Conservation (phyloP, 2,797 vertebrate species). For the Morelia viridis region DNA sequence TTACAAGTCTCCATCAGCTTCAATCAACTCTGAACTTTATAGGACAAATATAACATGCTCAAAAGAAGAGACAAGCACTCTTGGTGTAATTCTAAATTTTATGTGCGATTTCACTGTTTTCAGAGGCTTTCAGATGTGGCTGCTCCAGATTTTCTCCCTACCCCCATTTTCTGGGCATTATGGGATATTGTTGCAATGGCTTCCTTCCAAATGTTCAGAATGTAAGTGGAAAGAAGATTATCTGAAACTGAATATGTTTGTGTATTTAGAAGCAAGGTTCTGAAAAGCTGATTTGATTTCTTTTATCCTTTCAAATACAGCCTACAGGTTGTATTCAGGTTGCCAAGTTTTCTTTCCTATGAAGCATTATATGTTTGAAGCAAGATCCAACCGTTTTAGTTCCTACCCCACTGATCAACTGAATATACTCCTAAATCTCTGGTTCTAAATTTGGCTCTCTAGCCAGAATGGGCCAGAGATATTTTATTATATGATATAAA, state of each 20-base stretch:
- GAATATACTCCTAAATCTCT: not conserved
- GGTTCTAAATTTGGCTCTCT: not conserved
- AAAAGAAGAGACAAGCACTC: not conserved
- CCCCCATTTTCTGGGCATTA: not conserved
- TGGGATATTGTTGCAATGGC: conserved; percentile 2
- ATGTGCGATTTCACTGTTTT: not conserved
- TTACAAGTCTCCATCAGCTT: not conserved
- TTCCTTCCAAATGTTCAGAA: not conserved
- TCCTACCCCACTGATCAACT: not conserved
- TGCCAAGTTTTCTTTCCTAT: not conserved
- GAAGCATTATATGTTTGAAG: not conserved
- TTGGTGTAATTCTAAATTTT: not conserved
- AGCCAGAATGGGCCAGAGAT: not conserved
- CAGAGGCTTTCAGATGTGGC: not conserved
- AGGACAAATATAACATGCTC: not conserved
- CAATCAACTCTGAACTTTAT: conserved; percentile 1
- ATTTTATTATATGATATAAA: not conserved
- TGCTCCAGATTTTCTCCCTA: not conserved
- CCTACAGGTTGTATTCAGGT: not conserved
- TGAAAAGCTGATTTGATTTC: not conserved
- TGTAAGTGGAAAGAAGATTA: not conserved
- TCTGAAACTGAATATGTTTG: not conserved
- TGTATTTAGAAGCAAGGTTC: not conserved
- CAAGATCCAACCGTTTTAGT: not conserved
- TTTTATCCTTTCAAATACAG: not conserved